A percentile compares a stretch with the other conserved stretches of the same genome.
phyloP scores from a whole-genome alignment of 1,140 invertebrate species.

The Oedothorax gibbosus region DNA sequence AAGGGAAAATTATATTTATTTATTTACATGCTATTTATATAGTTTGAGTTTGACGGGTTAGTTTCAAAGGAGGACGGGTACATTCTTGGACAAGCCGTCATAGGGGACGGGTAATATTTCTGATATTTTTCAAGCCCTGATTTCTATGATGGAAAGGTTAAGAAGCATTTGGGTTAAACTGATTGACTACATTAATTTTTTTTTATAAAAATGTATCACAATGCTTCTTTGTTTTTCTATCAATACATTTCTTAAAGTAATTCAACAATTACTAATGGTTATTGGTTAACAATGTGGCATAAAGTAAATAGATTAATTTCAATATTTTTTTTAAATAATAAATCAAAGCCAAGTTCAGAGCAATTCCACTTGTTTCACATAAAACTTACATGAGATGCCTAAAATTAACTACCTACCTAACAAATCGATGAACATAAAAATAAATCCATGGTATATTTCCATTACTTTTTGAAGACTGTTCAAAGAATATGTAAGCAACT shows the following conservation, averaged over 20 bases:
- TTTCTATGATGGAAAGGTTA: too few relatives aligned
- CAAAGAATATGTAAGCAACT: conserved; percentile 27
- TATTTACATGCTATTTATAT: too few relatives aligned
- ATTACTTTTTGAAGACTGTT: neutral
- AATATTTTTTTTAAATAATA: neutral
- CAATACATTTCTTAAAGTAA: neutral
- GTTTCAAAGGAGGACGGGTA: too few relatives aligned
- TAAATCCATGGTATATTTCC: conserved; percentile 30
- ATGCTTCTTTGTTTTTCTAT: neutral
- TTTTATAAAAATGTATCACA: too few relatives aligned
- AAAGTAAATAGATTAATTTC: neutral
- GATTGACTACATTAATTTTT: too few relatives aligned
- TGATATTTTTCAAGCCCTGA: too few relatives aligned
- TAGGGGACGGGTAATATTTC: too few relatives aligned
- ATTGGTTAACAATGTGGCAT: neutral
- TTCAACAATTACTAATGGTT: neutral
- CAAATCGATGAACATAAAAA: conserved; percentile 41
- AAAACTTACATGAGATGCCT: neutral
- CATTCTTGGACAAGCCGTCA: too few relatives aligned
- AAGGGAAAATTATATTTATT: too few relatives aligned
- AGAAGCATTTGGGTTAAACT: too few relatives aligned
- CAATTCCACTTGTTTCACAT: neutral
- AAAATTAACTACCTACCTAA: conserved; percentile 7
- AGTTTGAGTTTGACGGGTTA: too few relatives aligned
- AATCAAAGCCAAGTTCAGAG: neutral